Base-by-base conservation (phyloP, 2,113 vertebrate species). In the Seriola quinqueradiata region DNA sequence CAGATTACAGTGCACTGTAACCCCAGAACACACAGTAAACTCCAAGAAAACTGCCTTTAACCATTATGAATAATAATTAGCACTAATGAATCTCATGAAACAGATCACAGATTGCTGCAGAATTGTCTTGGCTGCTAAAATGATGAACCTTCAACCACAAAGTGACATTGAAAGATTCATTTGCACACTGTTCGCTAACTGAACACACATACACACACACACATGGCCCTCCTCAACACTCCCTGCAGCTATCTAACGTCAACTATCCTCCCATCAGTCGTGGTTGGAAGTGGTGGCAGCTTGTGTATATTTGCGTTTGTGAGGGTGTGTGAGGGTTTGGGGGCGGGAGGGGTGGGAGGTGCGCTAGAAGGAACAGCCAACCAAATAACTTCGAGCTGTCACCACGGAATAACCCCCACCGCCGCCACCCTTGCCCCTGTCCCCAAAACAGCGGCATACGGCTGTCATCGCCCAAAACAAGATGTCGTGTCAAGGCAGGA, bases 391-490 rank as follows among this genome's bases (percentile, higher is more conserved):
- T 86, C 10, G 48, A 90, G 90, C 92, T 91, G 91, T 93, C 92
- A 82, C 72, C 63, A 40, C 44, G 83, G 81, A 86, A 55, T 59
- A 64, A 60, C 52, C 50, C 74, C 86, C 75, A 3, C n/a, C 28
- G 55, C 83, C 68, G 77, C 89, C 90, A 85, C 90, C 79, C 68
- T 73, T 79, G 74, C 89, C 88, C 92, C 89, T 46, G 82, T 92
- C 86, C 79, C 85, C 89, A 90, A 93, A 92, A 94, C 63, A 25
- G 57, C 79, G 75, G 91, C 95, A 92, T 94, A 93, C 88, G 93
- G 94, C 95, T 95, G 94, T 96, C 95, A 93, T 81, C 86, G 92
- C 70, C 79, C 87, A 92, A 94, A 96, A 94, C 84, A 94, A 95
- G 93, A 95, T 92, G 92, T 94, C 91, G 88, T 86, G 90, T 92